Percentiles rank a stretch among this genome's conserved stretches.
Evolutionary conservation across 2,113 vertebrate genomes (phyloP).

Genomic region (Herpailurus yagouaroundi): DNA sequence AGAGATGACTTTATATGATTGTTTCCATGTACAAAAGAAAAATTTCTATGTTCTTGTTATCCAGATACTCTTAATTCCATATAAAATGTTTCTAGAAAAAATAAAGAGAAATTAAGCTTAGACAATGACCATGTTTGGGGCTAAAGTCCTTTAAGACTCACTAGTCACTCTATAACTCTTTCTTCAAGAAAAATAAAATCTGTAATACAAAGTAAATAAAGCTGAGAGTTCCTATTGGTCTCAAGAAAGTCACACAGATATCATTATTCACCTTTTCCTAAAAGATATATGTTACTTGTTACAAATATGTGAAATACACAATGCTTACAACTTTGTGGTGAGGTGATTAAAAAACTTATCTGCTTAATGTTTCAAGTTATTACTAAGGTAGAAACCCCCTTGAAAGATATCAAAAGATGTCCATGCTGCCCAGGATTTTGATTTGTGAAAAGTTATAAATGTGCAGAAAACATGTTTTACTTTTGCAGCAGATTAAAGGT

Average conservation of each 20-base stretch:
- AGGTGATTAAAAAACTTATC: not conserved
- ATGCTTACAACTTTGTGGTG: not conserved
- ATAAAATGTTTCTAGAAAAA: not conserved
- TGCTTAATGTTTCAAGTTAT: not conserved
- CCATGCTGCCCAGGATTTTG: not conserved
- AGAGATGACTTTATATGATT: not conserved
- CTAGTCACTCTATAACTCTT: not conserved
- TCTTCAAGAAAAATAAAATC: not conserved
- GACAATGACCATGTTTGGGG: not conserved
- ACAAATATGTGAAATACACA: not conserved
- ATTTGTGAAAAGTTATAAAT: not conserved
- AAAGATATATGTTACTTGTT: not conserved
- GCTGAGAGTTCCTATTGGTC: not conserved
- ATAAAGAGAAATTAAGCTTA: not conserved
- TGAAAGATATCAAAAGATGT: not conserved
- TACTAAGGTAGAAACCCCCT: not conserved
- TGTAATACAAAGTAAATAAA: not conserved
- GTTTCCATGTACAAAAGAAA: not conserved
- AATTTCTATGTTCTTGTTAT: not conserved
- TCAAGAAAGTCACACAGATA: not conserved
- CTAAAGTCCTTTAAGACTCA: not conserved
- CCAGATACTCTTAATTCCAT: not conserved
- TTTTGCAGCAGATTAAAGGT: not conserved
- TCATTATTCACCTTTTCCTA: not conserved
- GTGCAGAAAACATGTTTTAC: fast-evolving